Evolutionary conservation across 2,797 vertebrate genomes (phyloP).

Genomic region (Acanthiza pusilla): DNA sequence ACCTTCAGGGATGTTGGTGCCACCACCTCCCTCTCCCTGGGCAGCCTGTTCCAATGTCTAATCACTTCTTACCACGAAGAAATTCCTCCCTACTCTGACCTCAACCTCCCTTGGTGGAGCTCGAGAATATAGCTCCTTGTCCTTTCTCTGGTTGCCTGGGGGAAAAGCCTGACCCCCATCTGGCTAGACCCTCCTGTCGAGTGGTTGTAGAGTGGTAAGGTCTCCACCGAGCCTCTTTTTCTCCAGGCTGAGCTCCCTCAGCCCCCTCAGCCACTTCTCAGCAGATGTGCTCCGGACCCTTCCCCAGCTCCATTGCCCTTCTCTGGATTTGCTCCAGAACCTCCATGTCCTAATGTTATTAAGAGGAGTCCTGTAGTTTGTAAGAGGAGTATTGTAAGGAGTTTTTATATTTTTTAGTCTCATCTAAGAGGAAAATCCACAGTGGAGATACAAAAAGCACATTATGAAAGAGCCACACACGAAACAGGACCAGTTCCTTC

Average conservation of each 20-base stretch:
- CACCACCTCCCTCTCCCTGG: too few species aligned
- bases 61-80: background rate
- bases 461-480: accelerated
- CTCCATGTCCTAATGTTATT: too few species aligned
- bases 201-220: background rate
- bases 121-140: background rate
- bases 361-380: background rate
- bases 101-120: background rate
- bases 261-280: background rate
- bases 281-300: background rate
- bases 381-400: background rate
- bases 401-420: background rate
- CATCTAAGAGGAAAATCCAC: background rate
- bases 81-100: background rate
- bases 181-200: background rate
- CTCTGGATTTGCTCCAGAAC: background rate
- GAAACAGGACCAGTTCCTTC: background rate
- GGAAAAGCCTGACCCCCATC: background rate
- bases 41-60: background rate
- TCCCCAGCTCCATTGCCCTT: background rate
- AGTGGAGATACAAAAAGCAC: background rate
- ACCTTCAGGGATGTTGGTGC: background rate
- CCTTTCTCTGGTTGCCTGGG: too few species aligned
- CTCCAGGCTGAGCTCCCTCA: background rate
- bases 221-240: background rate